Evolutionary conservation across 2,888 invertebrate species (phyloP).

Genomic region (Iselma pallidipennis): DNA sequence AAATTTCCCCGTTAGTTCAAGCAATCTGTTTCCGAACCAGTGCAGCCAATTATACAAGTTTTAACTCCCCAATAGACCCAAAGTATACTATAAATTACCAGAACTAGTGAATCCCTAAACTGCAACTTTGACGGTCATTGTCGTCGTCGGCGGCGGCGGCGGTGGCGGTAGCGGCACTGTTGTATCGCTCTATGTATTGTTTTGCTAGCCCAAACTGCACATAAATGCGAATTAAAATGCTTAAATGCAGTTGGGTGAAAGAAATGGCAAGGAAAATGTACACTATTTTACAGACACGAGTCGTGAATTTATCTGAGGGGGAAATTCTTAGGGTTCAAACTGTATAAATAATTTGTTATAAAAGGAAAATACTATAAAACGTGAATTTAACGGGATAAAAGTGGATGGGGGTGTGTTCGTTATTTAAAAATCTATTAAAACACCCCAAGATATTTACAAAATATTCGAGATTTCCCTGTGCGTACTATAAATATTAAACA

Average conservation of each 20-base stretch:
- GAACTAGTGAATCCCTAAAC: conserved; percentile 26
- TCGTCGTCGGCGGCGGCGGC: background rate
- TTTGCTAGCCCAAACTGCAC: background rate
- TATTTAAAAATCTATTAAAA: background rate
- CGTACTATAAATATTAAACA: too few relatives aligned
- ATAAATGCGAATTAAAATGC: background rate
- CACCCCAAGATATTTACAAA: too few relatives aligned
- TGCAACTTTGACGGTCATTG: background rate
- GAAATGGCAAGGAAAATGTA: background rate
- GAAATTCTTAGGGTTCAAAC: background rate
- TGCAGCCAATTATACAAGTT: conserved; percentile 53
- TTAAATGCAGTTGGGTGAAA: background rate
- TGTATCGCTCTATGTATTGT: too few relatives aligned
- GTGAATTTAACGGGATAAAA: background rate
- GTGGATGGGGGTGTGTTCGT: too few relatives aligned
- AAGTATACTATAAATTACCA: conserved; percentile 44
- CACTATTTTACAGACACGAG: background rate
- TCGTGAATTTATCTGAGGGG: too few relatives aligned
- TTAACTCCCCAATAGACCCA: conserved; percentile 44
- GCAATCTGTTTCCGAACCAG: conserved; percentile 52
- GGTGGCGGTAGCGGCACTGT: too few relatives aligned
- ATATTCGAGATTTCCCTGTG: too few relatives aligned
- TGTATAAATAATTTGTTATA: background rate
- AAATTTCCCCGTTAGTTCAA: conserved; percentile 42
- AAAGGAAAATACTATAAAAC: background rate